Conservation (phyloP, 2,888 invertebrate species). For the Meteorus cinctellus region DNA sequence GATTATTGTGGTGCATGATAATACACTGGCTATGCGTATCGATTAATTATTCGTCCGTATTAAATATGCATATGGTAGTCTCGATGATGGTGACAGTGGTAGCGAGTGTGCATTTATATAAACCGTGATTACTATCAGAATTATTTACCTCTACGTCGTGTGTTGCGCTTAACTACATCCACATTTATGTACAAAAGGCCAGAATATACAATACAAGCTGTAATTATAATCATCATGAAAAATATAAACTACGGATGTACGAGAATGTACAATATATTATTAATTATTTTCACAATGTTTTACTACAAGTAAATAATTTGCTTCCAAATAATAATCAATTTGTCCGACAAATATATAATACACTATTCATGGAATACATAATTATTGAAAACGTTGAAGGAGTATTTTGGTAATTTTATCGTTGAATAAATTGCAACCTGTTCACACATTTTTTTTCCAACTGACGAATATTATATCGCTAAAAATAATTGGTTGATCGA, state of each 20-base stretch:
- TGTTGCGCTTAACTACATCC: background rate
- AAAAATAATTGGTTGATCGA: too few relatives aligned
- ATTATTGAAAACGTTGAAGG: too few relatives aligned
- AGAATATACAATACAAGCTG: background rate
- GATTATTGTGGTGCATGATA: slow-evolving; percentile 47
- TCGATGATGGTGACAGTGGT: slow-evolving; percentile 40
- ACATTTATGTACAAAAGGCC: background rate
- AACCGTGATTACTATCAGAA: slow-evolving; percentile 39
- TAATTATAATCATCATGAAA: background rate
- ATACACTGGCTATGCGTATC: slow-evolving; percentile 47
- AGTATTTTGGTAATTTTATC: too few relatives aligned
- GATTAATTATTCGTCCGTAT: slow-evolving; percentile 52
- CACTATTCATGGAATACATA: too few relatives aligned
- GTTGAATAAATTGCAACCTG: too few relatives aligned
- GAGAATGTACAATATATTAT: background rate
- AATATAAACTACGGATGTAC: background rate
- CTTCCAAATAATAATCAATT: too few relatives aligned
- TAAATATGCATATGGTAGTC: slow-evolving; percentile 51
- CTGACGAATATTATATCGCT: too few relatives aligned
- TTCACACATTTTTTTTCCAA: too few relatives aligned
- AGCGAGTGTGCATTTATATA: slow-evolving; percentile 39
- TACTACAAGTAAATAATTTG: too few relatives aligned
- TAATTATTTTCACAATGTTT: background rate
- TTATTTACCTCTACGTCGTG: background rate
- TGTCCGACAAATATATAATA: too few relatives aligned